Conservation (phyloP, 2,888 invertebrate genomes). For the Camptogramma bilineatum region DNA sequence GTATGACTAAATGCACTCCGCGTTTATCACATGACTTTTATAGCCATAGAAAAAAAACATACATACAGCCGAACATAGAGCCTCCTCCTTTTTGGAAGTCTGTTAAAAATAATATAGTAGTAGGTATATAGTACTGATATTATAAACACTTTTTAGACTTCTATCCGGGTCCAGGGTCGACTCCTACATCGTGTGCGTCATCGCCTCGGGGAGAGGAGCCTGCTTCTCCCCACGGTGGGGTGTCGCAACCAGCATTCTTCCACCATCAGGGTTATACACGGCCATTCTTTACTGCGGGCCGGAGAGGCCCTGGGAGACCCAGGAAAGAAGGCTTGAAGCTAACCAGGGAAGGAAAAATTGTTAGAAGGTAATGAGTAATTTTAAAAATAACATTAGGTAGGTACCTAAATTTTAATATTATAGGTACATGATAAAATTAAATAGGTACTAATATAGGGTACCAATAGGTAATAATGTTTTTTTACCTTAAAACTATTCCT, state of each 20-base stretch:
- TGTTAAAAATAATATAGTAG: neutral
- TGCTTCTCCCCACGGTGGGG: conserved; percentile 84
- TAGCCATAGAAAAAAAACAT: no score
- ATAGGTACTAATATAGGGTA: no score
- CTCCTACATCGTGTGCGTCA: conserved; percentile 87
- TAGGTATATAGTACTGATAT: conserved; percentile 20
- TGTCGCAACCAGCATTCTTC: conserved; percentile 74
- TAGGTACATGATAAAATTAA: no score
- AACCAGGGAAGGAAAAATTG: conserved; percentile 80
- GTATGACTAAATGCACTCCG: neutral
- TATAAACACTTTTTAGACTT: conserved; percentile 60
- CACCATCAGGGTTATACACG: conserved; percentile 77
- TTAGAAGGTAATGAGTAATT: conserved; percentile 66
- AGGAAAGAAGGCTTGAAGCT: conserved; percentile 89
- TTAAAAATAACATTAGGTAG: no score
- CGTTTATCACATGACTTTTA: no score
- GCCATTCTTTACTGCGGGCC: conserved; percentile 83
- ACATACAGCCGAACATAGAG: no score
- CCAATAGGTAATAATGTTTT: neutral
- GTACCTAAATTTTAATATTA: no score
- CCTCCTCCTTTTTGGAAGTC: no score
- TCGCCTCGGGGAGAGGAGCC: conserved; percentile 87
- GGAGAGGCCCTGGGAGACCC: conserved; percentile 92
- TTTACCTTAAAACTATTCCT: neutral
- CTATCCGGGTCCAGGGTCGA: conserved; percentile 87